Conservation (phyloP, 2,888 invertebrate genomes). For the Melieria omissa region DNA sequence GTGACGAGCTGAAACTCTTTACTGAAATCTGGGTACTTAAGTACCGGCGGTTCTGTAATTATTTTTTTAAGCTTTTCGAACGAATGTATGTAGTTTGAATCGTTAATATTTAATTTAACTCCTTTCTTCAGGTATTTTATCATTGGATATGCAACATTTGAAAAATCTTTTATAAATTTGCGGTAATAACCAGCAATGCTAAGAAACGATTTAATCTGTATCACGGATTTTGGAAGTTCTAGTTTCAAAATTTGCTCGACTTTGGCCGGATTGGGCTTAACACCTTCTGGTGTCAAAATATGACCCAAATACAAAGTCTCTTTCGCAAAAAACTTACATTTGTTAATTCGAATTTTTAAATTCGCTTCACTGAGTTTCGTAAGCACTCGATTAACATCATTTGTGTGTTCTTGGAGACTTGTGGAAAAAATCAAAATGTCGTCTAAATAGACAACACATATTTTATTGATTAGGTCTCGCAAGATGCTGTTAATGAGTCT, state of each 20-base stretch:
- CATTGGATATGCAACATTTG: too few species aligned
- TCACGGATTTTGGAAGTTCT: not conserved
- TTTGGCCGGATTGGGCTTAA: not conserved
- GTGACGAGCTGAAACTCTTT: too few species aligned
- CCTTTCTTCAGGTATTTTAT: too few species aligned
- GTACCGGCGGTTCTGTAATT: too few species aligned
- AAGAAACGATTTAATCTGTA: not conserved
- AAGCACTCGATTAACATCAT: not conserved
- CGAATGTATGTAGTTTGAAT: too few species aligned
- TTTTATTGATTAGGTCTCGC: not conserved
- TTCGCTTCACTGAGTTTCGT: not conserved
- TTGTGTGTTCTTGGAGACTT: not conserved
- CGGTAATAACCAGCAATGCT: not conserved
- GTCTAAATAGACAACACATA: not conserved
- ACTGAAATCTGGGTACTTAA: too few species aligned
- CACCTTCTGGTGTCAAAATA: too few species aligned
- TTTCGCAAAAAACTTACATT: not conserved
- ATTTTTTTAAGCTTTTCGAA: too few species aligned
- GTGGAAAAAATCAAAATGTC: slow-evolving; percentile 1
- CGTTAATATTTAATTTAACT: too few species aligned
- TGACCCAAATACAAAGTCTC: not conserved
- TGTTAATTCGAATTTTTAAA: not conserved
- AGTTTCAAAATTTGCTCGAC: not conserved
- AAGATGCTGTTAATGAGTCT: not conserved
- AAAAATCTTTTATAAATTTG: too few species aligned